These are phyloP conservation scores for Eristalinus sepulchralis DNA, from an alignment of 2,888 invertebrate genomes.

Conservation along the genomic window DNA sequence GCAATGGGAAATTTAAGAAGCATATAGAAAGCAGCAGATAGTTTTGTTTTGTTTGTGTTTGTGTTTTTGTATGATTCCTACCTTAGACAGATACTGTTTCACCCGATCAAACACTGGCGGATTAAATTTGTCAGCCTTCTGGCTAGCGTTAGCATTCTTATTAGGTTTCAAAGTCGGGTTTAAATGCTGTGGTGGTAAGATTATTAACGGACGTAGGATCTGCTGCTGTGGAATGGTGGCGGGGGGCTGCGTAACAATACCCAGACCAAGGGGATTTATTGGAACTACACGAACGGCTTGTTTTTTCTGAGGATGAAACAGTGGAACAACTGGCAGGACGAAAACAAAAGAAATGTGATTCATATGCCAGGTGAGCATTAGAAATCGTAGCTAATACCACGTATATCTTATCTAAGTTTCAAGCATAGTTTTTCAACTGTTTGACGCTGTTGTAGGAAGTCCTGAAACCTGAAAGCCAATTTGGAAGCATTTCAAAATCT, in stretches of 20 bases:
- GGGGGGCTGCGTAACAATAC: constrained; percentile 47
- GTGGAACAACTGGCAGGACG: constrained; percentile 59
- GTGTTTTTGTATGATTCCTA: constrained; percentile 33
- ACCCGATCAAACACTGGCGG: constrained; percentile 63
- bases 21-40: constrained; percentile 6
- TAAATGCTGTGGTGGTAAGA: constrained; percentile 47
- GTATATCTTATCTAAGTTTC: background rate
- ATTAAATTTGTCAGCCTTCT: constrained; percentile 57
- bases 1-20: background rate
- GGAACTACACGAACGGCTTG: constrained; percentile 63
- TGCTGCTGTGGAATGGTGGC: constrained; percentile 33
- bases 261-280: constrained; percentile 55
- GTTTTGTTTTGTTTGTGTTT: background rate
- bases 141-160: constrained; percentile 46
- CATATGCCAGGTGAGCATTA: constrained; percentile 39
- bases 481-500: background rate
- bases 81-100: constrained; percentile 66
- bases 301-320: constrained; percentile 67
- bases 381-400: constrained; percentile 36
- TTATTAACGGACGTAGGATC: constrained; percentile 42
- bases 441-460: background rate
- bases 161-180: constrained; percentile 51
- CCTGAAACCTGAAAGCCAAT: background rate
- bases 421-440: background rate
- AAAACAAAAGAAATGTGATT: background rate